Percentiles rank a stretch among this genome's conserved stretches.
These are phyloP conservation scores for Parnassius glacialis DNA, from an alignment of 2,888 invertebrate species.

Conservation along the genomic window DNA sequence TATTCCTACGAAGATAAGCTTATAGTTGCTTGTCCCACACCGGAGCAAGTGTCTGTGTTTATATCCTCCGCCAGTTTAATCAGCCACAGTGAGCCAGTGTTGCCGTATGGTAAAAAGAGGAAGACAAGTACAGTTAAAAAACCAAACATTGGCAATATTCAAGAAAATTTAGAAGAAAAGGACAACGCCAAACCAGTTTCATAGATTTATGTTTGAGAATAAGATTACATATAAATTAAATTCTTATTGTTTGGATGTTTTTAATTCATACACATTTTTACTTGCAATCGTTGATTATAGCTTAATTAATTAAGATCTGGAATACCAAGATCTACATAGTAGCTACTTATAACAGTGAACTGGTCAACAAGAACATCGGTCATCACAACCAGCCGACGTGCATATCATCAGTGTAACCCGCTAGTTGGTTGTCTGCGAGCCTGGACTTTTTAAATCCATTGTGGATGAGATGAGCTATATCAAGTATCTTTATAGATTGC, in stretches of 20 bases:
- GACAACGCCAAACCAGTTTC: neutral
- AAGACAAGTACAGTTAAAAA: constrained; percentile 55
- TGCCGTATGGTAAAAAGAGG: constrained; percentile 69
- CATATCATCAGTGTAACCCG: too few relatives aligned
- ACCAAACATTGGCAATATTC: constrained; percentile 58
- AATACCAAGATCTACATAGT: too few relatives aligned
- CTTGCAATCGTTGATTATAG: too few relatives aligned
- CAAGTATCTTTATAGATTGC: too few relatives aligned
- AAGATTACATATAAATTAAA: constrained; percentile 1
- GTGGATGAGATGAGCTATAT: too few relatives aligned
- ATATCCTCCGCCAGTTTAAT: constrained; percentile 89
- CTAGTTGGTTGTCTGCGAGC: too few relatives aligned
- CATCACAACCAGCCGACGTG: too few relatives aligned
- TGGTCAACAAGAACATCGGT: too few relatives aligned
- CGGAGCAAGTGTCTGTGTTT: constrained; percentile 95
- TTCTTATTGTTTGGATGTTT: neutral
- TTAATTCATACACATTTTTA: too few relatives aligned
- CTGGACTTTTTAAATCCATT: too few relatives aligned
- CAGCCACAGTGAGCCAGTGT: constrained; percentile 68
- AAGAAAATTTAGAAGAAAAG: constrained; percentile 41
- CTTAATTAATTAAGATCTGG: too few relatives aligned
- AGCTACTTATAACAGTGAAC: too few relatives aligned
- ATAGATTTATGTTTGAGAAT: constrained; percentile 15
- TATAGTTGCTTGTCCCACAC: constrained; percentile 94
- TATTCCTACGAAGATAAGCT: constrained; percentile 91